Conservation (phyloP, 2,797 vertebrate species). For the Apogon hyalosoma region DNA sequence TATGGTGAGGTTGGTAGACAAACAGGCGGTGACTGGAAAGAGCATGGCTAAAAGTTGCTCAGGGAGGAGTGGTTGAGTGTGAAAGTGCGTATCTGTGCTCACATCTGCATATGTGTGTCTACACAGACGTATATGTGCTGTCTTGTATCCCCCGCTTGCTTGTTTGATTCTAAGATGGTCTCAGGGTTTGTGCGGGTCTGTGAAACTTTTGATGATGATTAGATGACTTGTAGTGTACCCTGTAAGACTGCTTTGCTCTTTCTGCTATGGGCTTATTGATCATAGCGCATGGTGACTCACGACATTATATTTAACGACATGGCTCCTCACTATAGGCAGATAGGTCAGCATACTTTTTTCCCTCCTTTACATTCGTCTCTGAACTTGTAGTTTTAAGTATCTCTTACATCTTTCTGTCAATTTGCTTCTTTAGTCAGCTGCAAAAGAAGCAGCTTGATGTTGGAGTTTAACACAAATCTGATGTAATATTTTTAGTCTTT, state of each 20-base stretch:
- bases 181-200: conserved; percentile 25
- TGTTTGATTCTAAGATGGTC: conserved; percentile 44
- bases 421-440: conserved; percentile 10
- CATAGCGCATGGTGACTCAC: conserved; percentile 24
- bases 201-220: conserved; percentile 63
- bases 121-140: neutral
- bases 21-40: conserved; percentile 10
- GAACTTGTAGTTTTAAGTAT: conserved; percentile 35
- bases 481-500: conserved; percentile 7
- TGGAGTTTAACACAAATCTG: conserved; percentile 3
- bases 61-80: neutral
- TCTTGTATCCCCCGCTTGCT: conserved; percentile 9
- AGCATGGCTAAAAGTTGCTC: conserved; percentile 30
- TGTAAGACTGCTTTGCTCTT: conserved; percentile 10
- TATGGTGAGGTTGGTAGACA: conserved; percentile 24
- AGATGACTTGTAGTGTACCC: conserved; percentile 43
- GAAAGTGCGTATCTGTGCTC: neutral
- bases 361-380: conserved; percentile 15
- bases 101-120: neutral
- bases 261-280: conserved; percentile 55
- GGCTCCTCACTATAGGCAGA: conserved; percentile 33
- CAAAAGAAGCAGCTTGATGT: conserved; percentile 24
- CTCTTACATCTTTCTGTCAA: conserved; percentile 12
- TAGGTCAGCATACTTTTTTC: conserved; percentile 39
- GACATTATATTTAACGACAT: conserved; percentile 52